Percentiles rank a stretch among this genome's conserved stretches.
phyloP scores from a whole-genome alignment of 2,888 invertebrate species.

The Drosophila colorata region DNA sequence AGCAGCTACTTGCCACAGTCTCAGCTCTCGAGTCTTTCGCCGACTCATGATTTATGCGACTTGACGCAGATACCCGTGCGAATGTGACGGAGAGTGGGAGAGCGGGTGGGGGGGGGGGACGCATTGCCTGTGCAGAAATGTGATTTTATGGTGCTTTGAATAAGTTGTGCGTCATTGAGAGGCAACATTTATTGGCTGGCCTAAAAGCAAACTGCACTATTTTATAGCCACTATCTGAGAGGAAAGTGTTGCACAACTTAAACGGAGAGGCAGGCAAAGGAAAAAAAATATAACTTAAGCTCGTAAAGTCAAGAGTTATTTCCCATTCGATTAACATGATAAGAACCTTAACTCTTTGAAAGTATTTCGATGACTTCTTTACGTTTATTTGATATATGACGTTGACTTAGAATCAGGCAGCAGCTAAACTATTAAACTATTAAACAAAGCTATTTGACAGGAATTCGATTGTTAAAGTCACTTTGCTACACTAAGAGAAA shows the following conservation, averaged over 20 bases:
- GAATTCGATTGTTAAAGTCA: too few relatives aligned
- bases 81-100: not conserved
- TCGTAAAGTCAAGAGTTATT: constrained; percentile 14
- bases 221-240: constrained; percentile 29
- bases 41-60: constrained; percentile 58
- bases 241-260: constrained; percentile 11
- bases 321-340: constrained; percentile 16
- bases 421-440: not conserved
- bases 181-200: constrained; percentile 60
- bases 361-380: not conserved
- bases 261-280: not conserved
- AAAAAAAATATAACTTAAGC: not conserved
- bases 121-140: constrained; percentile 12
- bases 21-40: constrained; percentile 33
- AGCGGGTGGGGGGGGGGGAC: not conserved
- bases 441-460: too few relatives aligned
- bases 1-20: constrained; percentile 10
- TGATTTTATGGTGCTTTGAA: constrained; percentile 71
- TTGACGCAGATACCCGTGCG: constrained; percentile 15
- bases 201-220: constrained; percentile 60
- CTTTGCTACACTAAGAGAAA: too few relatives aligned
- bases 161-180: constrained; percentile 63
- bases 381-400: not conserved
- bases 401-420: not conserved
- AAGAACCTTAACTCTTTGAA: constrained; percentile 5